Evolutionary conservation across 2,113 vertebrate genomes (phyloP).

Genomic region (Tyto alba): DNA sequence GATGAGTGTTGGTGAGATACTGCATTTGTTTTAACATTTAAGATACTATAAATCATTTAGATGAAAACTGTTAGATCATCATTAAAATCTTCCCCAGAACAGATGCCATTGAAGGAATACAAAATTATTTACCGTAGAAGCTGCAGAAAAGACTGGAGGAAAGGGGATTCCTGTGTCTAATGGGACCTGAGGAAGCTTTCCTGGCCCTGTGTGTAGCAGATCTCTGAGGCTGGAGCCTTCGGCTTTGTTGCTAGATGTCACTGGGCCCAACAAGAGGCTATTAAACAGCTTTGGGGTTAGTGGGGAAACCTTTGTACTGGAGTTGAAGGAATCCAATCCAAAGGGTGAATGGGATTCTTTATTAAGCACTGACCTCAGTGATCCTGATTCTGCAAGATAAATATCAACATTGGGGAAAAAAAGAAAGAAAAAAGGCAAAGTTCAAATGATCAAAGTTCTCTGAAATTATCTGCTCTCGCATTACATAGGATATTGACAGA

Average conservation of each 20-base stretch:
- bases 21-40: neutral
- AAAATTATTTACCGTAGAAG: conserved; percentile 79
- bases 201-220: conserved; percentile 93
- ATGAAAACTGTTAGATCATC: neutral
- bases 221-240: conserved; percentile 97
- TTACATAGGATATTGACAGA: neutral
- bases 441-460: neutral
- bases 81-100: neutral
- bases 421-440: neutral
- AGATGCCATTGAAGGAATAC: neutral
- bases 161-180: conserved; percentile 90
- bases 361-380: conserved; percentile 88
- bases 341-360: conserved; percentile 90
- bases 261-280: conserved; percentile 90
- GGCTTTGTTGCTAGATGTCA: conserved; percentile 87
- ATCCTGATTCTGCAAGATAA: conserved; percentile 82
- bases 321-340: conserved; percentile 90
- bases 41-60: neutral
- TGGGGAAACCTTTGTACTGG: conserved; percentile 85
- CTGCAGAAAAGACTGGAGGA: conserved; percentile 90
- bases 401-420: neutral
- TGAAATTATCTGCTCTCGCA: neutral
- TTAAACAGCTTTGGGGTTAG: conserved; percentile 94
- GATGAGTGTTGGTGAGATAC: neutral
- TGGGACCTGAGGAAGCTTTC: conserved; percentile 89